phyloP scores from a whole-genome alignment of 2,888 invertebrate genomes.

The Petrophora chlorosata region DNA sequence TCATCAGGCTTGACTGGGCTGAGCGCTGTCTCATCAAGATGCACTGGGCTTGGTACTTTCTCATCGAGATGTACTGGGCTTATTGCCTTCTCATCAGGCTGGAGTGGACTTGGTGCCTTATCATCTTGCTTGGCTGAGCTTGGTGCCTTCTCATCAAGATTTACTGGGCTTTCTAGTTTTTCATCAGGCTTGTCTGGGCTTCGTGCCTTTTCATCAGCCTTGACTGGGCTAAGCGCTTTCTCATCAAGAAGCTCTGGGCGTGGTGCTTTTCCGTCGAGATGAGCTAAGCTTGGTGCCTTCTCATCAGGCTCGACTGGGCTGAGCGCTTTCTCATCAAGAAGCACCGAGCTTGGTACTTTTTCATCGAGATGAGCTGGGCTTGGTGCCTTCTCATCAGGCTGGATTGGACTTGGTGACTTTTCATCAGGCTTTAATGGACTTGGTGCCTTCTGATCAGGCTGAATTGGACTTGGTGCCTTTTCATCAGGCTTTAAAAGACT shows the following conservation, averaged over 20 bases:
- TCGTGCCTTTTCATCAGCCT: constrained; percentile 5
- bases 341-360: no score
- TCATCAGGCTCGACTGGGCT: no score
- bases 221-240: constrained; percentile 23
- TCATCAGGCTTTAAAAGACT: constrained; percentile 3
- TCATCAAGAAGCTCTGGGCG: no score
- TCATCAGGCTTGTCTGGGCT: constrained; percentile 6
- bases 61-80: no score
- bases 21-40: no score
- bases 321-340: no score
- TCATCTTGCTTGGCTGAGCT: constrained; percentile 9
- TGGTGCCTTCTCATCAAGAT: constrained; percentile 5
- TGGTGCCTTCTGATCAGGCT: not conserved
- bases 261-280: no score
- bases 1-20: no score
- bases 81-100: no score
- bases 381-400: constrained; percentile 1
- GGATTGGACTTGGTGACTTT: constrained; percentile 8
- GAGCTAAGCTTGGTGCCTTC: no score
- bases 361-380: no score
- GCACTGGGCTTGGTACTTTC: not conserved
- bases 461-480: no score
- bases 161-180: constrained; percentile 7
- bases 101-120: constrained; percentile 11
- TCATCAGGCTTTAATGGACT: constrained; percentile 8